Percentiles rank a stretch among this genome's conserved stretches.
These are phyloP conservation scores for Enhydra lutris DNA, from an alignment of 2,113 vertebrate genomes.

Conservation along the genomic window DNA sequence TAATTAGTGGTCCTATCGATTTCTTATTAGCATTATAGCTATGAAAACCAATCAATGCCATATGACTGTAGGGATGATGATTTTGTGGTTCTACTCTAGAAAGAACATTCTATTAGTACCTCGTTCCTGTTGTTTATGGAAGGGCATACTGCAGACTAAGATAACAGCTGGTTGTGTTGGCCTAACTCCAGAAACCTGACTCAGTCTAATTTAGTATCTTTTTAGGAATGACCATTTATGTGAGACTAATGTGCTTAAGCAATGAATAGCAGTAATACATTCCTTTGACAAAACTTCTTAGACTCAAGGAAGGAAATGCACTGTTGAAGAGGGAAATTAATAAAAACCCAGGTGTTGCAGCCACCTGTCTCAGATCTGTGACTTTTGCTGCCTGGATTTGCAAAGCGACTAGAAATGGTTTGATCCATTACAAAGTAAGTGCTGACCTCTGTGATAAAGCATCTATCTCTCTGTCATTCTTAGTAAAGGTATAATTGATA, in stretches of 20 bases:
- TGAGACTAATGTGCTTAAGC: not conserved
- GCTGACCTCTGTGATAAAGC: not conserved
- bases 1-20: not conserved
- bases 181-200: not conserved
- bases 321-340: not conserved
- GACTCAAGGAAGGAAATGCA: not conserved
- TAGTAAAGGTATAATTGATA: not conserved
- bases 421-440: not conserved
- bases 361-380: not conserved
- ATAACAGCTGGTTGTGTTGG: not conserved
- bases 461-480: not conserved
- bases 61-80: not conserved
- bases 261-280: not conserved
- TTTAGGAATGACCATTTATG: not conserved
- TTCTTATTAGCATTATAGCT: not conserved
- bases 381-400: not conserved
- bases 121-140: not conserved
- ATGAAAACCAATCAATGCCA: not conserved
- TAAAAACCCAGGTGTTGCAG: not conserved
- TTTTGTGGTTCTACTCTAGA: not conserved
- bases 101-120: not conserved
- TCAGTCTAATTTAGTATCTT: not conserved
- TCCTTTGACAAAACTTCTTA: not conserved
- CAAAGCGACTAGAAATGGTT: not conserved
- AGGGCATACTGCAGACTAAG: not conserved